Evolutionary conservation across 2,797 vertebrate genomes (phyloP).

Genomic region (Sebastes vulpes): DNA sequence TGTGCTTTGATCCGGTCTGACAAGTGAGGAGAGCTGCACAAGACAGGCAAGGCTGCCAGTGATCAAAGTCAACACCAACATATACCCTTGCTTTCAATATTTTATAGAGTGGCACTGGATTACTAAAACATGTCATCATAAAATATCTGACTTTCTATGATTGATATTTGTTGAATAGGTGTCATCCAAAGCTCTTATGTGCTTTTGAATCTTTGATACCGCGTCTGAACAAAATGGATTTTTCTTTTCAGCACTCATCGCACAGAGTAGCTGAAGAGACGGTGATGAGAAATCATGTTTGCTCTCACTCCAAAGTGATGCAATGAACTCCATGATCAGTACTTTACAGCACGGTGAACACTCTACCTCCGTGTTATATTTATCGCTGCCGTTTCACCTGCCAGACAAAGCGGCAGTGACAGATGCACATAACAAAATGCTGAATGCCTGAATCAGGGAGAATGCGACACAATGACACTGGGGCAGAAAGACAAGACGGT

Average conservation of each 20-base stretch:
- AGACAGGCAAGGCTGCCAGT: slow-evolving; percentile 65
- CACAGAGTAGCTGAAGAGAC: slow-evolving; percentile 11
- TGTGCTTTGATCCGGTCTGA: slow-evolving; percentile 78
- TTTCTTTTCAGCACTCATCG: slow-evolving; percentile 21
- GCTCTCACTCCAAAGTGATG: slow-evolving; percentile 61
- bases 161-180: slow-evolving; percentile 62
- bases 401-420: slow-evolving; percentile 61
- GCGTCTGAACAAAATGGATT: slow-evolving; percentile 36
- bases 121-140: slow-evolving; percentile 72
- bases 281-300: slow-evolving; percentile 56
- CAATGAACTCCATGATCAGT: slow-evolving; percentile 65
- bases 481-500: slow-evolving; percentile 42
- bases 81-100: slow-evolving; percentile 81
- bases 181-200: slow-evolving; percentile 38
- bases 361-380: slow-evolving; percentile 58
- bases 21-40: slow-evolving; percentile 49
- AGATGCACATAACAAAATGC: slow-evolving; percentile 55
- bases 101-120: slow-evolving; percentile 70
- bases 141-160: slow-evolving; percentile 56
- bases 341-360: slow-evolving; percentile 46
- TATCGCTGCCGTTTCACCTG: slow-evolving; percentile 55
- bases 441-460: slow-evolving; percentile 52
- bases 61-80: slow-evolving; percentile 87
- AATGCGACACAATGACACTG: slow-evolving; percentile 48
- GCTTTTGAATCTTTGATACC: slow-evolving; percentile 51